Base-by-base conservation (phyloP, 2,888 invertebrate species). In the Andrena camellia region DNA sequence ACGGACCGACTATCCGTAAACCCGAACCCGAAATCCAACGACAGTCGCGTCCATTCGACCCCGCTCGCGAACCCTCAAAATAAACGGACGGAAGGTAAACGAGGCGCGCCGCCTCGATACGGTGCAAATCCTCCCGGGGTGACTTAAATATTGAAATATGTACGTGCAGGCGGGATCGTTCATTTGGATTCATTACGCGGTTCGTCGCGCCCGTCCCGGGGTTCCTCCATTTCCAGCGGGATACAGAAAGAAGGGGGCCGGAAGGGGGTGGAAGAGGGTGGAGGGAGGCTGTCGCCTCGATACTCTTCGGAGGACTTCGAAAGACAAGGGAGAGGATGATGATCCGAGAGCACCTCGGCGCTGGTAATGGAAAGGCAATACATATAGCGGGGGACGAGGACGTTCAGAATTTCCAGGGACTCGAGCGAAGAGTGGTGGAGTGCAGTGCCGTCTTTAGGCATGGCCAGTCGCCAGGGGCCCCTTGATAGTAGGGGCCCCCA, bases 321-420 rank as follows among this genome's bases (percentile, higher is more conserved):
- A 33, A 62, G 31, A 31, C 60, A n/a, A n/a, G n/a, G n/a, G n/a
- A 6, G 35, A 10, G 23, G 29, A 33, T 17, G 31, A 42, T 54
- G 17, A 42, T 42, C 17, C 17, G 42, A 42, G 42, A 42, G 42
- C 13, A 42, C 42, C 5, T 50, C 8, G 75, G 6, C 29, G 7
- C 35, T 7, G 20, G 20, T 76, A 76, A 76, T 69, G 62, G 75
- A 76, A 52, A 52, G 29, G 62, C 42, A 63, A 76, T 63, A n/a
- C n/a, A n/a, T n/a, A n/a, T n/a, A 62, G 33, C 50, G 6, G 23
- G 13, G 33, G 10, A 35, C 63, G 29, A 26, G 10, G 62, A 29
- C 42, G 42, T 69, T 69, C 62, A 29, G 31, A n/a, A 68, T 52
- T 76, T 63, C 20, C 20, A 7, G 33, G 33, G 31, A 72, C 26